Evolutionary conservation across 2,888 invertebrate genomes (phyloP).

Genomic region (Glomeris marginata): DNA sequence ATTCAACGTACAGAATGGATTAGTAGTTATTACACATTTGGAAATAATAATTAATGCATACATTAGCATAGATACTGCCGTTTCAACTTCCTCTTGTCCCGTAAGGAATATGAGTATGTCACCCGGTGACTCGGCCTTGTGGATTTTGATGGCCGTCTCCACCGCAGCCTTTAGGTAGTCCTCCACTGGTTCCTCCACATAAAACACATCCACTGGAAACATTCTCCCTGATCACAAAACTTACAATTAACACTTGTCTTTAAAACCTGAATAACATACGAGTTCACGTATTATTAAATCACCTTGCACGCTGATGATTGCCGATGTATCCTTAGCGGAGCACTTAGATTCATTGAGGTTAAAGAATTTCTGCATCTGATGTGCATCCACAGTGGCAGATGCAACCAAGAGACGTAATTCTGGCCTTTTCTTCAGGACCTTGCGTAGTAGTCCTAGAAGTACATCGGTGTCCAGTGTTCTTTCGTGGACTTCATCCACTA

Average conservation of each 20-base stretch:
- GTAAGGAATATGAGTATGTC: constrained; percentile 87
- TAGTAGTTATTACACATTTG: no score
- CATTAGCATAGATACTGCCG: constrained; percentile 38
- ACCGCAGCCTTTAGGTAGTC: constrained; percentile 78
- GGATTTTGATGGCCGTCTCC: constrained; percentile 77
- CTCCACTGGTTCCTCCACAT: constrained; percentile 65
- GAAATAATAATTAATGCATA: constrained; percentile 20
- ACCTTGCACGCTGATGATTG: constrained; percentile 54
- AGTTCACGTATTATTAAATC: neutral
- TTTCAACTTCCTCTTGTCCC: constrained; percentile 84
- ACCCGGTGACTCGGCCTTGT: constrained; percentile 50
- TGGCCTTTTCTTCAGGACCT: constrained; percentile 70
- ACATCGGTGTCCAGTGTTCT: constrained; percentile 84
- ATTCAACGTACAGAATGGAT: no score
- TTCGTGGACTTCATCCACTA: constrained; percentile 94
- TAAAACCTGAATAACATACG: neutral
- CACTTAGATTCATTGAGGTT: constrained; percentile 35
- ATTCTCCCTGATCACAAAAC: constrained; percentile 44
- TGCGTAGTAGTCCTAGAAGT: constrained; percentile 80
- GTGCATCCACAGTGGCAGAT: constrained; percentile 91
- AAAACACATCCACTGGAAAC: constrained; percentile 74
- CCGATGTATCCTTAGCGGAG: constrained; percentile 47
- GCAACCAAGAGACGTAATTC: constrained; percentile 73
- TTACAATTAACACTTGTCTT: neutral
- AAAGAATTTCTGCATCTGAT: constrained; percentile 64